Evolutionary conservation across 2,888 invertebrate species (phyloP), one percentile per base, ranked within the genome.

Genomic region (Tipula lateralis): DNA sequence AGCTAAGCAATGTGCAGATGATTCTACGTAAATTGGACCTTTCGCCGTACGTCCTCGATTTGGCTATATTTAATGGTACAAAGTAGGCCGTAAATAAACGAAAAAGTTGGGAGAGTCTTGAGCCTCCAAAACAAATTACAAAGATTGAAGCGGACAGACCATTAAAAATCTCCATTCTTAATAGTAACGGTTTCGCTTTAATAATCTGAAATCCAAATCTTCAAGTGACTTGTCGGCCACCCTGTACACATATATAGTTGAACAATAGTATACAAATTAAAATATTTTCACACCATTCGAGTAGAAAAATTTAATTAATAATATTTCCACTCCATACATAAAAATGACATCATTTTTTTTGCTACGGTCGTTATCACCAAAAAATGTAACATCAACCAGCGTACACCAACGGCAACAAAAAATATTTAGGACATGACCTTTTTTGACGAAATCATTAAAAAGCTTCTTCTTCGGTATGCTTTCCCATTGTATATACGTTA

Each of bases 371-470:
- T 66, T 66, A 66, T 66, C 24, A 66, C 9, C 6, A 66, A 66
- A 66, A 66, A 66, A 2, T 24, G 66, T 66, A 66, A 7, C 12
- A 66, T 66, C 66, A 66, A 66, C 66, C 66, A 66, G 24, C 24
- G 24, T 0, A 66, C n/a, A 32, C 32, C 39, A 39, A 13, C n/a
- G n/a, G n/a, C 39, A 66, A 9, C 0, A 19, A 7, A 24, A 66
- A 66, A 24, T 24, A 66, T 24, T 66, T 66, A 66, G 66, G 24
- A 66, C 66, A 66, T 66, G 66, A 66, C 66, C 66, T 66, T 66
- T 66, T 66, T 66, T 66, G 66, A 66, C 66, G 24, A 66, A 66
- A 66, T 66, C 66, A 66, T 66, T 66, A 66, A 66, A 66, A 66
- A 66, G 24, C 66, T 66, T 24, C 19, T 66, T 24, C 24, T 66